Base-by-base conservation (phyloP, 2,888 invertebrate species). In the Heliconius aoede region DNA sequence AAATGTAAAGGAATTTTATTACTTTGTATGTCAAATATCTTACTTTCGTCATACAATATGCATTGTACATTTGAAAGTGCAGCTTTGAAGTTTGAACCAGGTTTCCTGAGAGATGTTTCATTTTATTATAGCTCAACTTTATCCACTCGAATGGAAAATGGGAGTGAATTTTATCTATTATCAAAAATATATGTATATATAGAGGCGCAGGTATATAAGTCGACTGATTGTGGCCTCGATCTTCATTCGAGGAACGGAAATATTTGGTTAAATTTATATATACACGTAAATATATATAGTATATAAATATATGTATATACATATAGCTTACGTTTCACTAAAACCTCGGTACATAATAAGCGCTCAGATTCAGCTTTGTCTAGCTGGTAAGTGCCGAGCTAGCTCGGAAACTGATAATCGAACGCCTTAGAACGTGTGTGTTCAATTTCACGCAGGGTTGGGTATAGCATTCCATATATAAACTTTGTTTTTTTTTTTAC, bases 141-240 rank as follows among this genome's bases (percentile, higher is more conserved):
- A 40, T 32, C 60, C 36, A 72, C 32, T 60, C 72, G 26, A 72
- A 36, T 72, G 36, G 60, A 72, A 60, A 72, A 72, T 60, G 26
- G 55, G 36, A 55, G 55, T 71, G 36, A 55, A 7, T 15, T 30
- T 24, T 28, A 24, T 72, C 26, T 72, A 18, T 36, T 60, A 72
- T 26, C 18, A 58, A 72, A 40, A n/a, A n/a, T 40, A 40, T 40
- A 11, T 40, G 15, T 40, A 40, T 18, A 40, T 40, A 40, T n/a
- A n/a, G n/a, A n/a, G n/a, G n/a, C n/a, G n/a, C n/a, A n/a, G n/a
- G n/a, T n/a, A n/a, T n/a, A n/a, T n/a, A n/a, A n/a, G n/a, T n/a
- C n/a, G n/a, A n/a, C n/a, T n/a, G n/a, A n/a, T n/a, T n/a, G n/a
- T n/a, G n/a, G n/a, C n/a, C n/a, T n/a, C n/a, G n/a, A n/a, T n/a